phyloP scores from a whole-genome alignment of 2,888 invertebrate genomes.

The Phrixothrix hirtus region DNA sequence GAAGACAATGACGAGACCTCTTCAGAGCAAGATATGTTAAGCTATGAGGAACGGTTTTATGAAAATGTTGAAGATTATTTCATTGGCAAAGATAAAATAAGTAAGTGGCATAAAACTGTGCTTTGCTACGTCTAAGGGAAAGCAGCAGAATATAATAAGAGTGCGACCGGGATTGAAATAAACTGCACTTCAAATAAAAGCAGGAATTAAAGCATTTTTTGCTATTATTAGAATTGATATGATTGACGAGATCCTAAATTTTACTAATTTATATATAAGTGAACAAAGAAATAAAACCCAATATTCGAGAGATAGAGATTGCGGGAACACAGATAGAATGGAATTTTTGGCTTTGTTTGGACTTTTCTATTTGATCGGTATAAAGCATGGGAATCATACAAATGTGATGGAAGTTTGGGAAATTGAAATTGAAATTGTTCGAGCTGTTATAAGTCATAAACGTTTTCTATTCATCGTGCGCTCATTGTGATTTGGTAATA shows the following conservation, averaged over 20 bases:
- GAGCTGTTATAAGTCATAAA: not conserved
- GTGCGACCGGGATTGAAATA: not conserved
- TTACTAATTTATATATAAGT: conserved; percentile 4
- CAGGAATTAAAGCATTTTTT: conserved; percentile 1
- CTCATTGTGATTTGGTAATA: not conserved
- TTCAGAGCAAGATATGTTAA: not conserved
- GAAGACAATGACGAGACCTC: not conserved
- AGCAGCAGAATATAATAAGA: not conserved
- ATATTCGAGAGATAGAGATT: conserved; percentile 1
- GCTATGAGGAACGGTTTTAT: not conserved
- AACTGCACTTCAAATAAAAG: not conserved
- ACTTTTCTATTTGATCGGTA: too few species aligned
- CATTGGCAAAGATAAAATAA: not conserved
- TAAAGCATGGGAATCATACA: too few species aligned
- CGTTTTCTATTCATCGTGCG: not conserved
- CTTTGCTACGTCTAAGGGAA: not conserved
- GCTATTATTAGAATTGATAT: conserved; percentile 1
- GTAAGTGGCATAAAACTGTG: conserved; percentile 1
- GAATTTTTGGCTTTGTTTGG: not conserved
- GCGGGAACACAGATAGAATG: not conserved
- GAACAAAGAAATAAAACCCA: conserved; percentile 3
- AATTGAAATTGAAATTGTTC: too few species aligned
- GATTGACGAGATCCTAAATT: not conserved
- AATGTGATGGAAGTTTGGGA: too few species aligned
- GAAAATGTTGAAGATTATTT: not conserved